phyloP scores from a whole-genome alignment of 2,113 vertebrate species.

The Ptyas mucosa region DNA sequence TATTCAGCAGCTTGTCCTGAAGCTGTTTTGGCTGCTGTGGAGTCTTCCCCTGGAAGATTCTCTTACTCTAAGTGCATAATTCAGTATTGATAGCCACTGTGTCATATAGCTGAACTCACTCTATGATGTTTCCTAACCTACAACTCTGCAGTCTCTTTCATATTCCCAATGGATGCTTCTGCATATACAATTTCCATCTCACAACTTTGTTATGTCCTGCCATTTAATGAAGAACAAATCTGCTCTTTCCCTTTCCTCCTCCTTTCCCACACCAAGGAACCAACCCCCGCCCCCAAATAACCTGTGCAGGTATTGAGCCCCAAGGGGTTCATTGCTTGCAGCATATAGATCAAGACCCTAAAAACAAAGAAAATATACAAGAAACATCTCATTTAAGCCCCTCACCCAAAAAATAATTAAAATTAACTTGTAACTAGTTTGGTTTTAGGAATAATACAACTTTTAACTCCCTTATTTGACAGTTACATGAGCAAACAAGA shows the following conservation, averaged over 20 bases:
- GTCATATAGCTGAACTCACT: fast-evolving
- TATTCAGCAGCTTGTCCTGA: not conserved
- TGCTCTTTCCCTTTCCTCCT: not conserved
- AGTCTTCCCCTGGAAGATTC: not conserved
- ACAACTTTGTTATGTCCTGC: not conserved
- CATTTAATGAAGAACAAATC: not conserved
- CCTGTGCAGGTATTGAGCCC: not conserved
- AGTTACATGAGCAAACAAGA: not conserved
- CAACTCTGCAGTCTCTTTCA: not conserved
- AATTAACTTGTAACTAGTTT: not conserved
- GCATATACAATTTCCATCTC: not conserved
- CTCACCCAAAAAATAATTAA: not conserved
- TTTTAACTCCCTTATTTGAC: not conserved
- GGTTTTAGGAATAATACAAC: not conserved
- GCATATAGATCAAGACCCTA: not conserved
- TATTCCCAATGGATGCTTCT: not conserved
- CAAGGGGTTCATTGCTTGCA: not conserved
- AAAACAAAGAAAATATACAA: not conserved
- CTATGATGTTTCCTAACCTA: not conserved
- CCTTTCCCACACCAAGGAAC: not conserved
- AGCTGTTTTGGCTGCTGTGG: not conserved
- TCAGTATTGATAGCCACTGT: not conserved
- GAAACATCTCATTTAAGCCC: not conserved
- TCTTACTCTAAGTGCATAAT: not conserved
- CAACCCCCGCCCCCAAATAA: no score